A percentile compares a stretch with the other conserved stretches of the same genome.
phyloP scores from a whole-genome alignment of 53 echinoderm and acorn worm genomes.

The Hippasteria phrygiana region DNA sequence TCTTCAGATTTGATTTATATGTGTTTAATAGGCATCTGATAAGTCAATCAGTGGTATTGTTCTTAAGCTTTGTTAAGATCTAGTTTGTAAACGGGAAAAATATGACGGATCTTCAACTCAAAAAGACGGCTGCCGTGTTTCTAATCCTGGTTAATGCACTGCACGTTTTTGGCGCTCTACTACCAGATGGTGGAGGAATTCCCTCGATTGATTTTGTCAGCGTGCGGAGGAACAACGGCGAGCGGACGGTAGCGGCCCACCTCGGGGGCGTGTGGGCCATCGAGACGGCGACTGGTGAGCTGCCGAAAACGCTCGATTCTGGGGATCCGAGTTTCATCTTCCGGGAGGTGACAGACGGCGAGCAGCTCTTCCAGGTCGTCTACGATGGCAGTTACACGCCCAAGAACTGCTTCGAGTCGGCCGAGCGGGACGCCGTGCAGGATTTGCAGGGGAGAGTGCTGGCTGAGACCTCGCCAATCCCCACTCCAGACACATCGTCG shows the following conservation, averaged over 20 bases:
- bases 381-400: conserved; percentile 45
- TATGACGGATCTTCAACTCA: conserved; percentile 16
- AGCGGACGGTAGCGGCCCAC: conserved; percentile 31
- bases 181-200: not conserved
- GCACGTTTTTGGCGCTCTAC: not conserved
- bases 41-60: too few relatives aligned
- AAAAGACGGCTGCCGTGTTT: not conserved
- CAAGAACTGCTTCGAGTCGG: conserved; percentile 35
- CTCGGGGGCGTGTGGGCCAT: conserved; percentile 37
- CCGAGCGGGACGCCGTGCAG: not conserved
- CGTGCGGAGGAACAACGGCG: conserved; percentile 51
- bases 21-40: too few relatives aligned
- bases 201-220: conserved; percentile 25
- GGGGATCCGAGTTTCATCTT: conserved; percentile 34
- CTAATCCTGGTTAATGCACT: not conserved
- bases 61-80: not conserved
- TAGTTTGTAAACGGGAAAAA: not conserved
- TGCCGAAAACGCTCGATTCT: not conserved
- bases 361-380: conserved; percentile 17
- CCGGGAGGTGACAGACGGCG: conserved; percentile 56
- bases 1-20: too few relatives aligned
- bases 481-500: not conserved
- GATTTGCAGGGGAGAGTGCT: not conserved
- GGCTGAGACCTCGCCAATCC: not conserved
- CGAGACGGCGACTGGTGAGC: conserved; percentile 59